Evolutionary conservation across 2,113 vertebrate species (phyloP).

Genomic region (Asarcornis scutulata): DNA sequence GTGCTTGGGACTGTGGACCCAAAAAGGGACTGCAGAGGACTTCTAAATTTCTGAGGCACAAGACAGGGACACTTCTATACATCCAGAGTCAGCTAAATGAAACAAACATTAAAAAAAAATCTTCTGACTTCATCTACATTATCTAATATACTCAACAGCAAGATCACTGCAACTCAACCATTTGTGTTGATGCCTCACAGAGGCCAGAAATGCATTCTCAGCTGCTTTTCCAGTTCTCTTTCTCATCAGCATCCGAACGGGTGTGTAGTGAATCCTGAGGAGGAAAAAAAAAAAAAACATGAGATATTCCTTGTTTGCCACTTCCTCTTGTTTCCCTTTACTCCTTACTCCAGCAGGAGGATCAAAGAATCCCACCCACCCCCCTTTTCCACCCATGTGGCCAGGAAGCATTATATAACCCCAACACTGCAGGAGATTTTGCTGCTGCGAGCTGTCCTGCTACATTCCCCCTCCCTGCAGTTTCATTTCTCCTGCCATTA

Average conservation of each 20-base stretch:
- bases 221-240: constrained; percentile 47
- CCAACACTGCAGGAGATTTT: neutral
- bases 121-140: neutral
- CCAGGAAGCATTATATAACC: neutral
- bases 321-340: neutral
- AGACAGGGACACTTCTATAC: neutral
- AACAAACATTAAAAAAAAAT: neutral
- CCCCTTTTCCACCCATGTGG: neutral
- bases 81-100: neutral
- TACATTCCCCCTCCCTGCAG: neutral
- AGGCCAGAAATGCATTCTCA: neutral
- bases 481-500: neutral
- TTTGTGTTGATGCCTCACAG: neutral
- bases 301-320: neutral
- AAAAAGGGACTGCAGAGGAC: neutral
- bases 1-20: neutral
- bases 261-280: neutral
- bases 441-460: neutral
- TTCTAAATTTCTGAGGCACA: neutral
- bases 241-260: neutral
- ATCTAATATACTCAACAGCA: neutral
- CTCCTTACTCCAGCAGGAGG: neutral
- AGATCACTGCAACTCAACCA: neutral
- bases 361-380: neutral
- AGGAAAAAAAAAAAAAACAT: fast-evolving